Base-by-base conservation (phyloP, 2,113 vertebrate genomes). In the Platysteira castanea region DNA sequence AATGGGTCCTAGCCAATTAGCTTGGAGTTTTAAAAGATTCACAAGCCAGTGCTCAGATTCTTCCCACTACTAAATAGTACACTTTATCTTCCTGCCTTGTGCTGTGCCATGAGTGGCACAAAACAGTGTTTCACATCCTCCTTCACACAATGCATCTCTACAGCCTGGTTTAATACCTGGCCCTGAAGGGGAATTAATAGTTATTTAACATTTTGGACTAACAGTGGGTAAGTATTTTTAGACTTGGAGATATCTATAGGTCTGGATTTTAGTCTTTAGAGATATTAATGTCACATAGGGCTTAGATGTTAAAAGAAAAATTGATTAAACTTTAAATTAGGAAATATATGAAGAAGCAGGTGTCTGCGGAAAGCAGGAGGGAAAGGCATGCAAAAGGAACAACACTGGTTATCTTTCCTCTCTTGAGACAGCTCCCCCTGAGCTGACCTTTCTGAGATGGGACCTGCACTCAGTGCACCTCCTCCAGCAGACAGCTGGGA, bases 271-370 rank as follows among this genome's bases (percentile, higher is more conserved):
- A 67, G 79, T 94, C 89, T 86, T 92, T 81, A 68, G 86, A 95
- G 94, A 91, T 81, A 89, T 56, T 82, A 84, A 63, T 59, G 39
- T 75, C 73, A 78, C 60, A 76, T 75, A 91, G 69, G 60, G n/a
- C n/a, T 91, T 81, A 90, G 67, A 84, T 53, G 31, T 60, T 82
- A 64, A 84, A 87, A 84, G 56, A 89, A 89, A 94, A 56, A 79
- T 87, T 91, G 64, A 95, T 92, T 94, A 94, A 95, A 92, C 13
- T 84, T 96, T 89, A 91, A 77, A 92, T 90, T 90, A 96, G 84
- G 65, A 93, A 79, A 79, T 67, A 79, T 49, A 84, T 69, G 46
- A 61, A 61, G 61, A 85, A 93, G 50, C 5, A n/a, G 8, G 21
- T 50, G 23, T 42, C 84, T 68, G 12, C 53, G 19, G 33, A 81